Base-by-base conservation (phyloP, 2,797 vertebrate genomes). In the Silurus aristotelis region DNA sequence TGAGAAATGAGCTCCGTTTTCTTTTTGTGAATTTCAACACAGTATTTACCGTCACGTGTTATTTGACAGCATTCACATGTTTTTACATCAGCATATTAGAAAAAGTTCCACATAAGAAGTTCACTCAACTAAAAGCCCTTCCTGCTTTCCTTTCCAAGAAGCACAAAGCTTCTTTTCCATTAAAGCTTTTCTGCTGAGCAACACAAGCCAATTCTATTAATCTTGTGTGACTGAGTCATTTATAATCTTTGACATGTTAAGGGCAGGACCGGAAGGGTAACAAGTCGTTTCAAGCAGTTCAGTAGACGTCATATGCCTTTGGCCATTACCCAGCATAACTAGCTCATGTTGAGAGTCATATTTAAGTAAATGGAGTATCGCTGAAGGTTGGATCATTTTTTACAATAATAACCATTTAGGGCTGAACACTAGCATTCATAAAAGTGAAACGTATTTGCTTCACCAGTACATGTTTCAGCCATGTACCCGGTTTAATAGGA, bases 171-270 rank as follows among this genome's bases (percentile, higher is more conserved):
- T 86, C 89, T 88, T 85, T 86, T 79, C 84, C 71, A 87, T 90
- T 93, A 87, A 90, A 91, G 89, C 90, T 85, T 83, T 82, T 84
- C 86, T 83, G 79, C 88, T 67, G 52, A 86, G 89, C 85, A 87
- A 90, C 48, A 46, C 83, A 71, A 87, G 85, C 88, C 86, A 90
- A 90, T 85, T 71, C 81, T 88, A 89, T 92, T 92, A 91, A 93
- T 93, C 89, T 87, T 84, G 83, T 90, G 84, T 86, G 89, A 89
- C 89, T 90, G 89, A 89, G 84, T 89, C 86, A 93, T 94, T 93
- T 91, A 92, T 93, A 92, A 93, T 91, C 88, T 84, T 71, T 92
- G 92, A 91, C 93, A 92, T 92, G 83, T 92, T 86, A 91, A 93
- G 90, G 92, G 90, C 89, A 90, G 92, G 90, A 90, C 55, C 48